A percentile compares a stretch with the other conserved stretches of the same genome.
Conservation (phyloP, 1,140 invertebrate species). For the Sycobia sp. region DNA sequence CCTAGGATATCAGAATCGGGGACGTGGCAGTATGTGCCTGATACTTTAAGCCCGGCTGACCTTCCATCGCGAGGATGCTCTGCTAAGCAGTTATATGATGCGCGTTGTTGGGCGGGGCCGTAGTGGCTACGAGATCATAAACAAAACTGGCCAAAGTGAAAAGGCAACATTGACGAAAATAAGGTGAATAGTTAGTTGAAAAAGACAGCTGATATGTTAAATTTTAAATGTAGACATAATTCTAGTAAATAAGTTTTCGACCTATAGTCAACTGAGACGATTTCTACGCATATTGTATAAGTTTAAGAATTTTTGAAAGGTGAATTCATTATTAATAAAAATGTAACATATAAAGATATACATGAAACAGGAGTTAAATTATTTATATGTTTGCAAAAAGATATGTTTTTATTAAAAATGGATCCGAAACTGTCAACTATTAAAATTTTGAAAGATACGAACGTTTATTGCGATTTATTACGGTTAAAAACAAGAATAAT, state of each 20-base stretch:
- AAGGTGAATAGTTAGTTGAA: too few species aligned
- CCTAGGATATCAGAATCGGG: background rate
- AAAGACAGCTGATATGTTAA: slow-evolving; percentile 1
- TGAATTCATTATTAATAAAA: background rate
- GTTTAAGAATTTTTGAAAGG: background rate
- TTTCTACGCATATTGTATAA: background rate
- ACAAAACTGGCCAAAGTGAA: background rate
- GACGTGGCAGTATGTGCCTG: background rate
- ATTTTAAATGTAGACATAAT: too few species aligned
- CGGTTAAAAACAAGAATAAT: slow-evolving; percentile 38
- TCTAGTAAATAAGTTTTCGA: background rate
- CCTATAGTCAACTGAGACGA: background rate
- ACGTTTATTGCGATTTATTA: slow-evolving; percentile 26
- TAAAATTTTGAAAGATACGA: slow-evolving; percentile 17
- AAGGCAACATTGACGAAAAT: background rate
- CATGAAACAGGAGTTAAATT: background rate
- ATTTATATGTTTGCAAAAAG: background rate
- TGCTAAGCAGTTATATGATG: slow-evolving; percentile 39
- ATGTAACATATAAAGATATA: background rate
- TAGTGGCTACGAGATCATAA: slow-evolving; percentile 37
- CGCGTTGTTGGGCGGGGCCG: slow-evolving; percentile 44
- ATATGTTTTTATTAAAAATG: background rate
- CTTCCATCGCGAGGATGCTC: slow-evolving; percentile 24
- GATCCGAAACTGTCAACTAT: too few species aligned
- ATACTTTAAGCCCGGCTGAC: background rate